Base-by-base conservation (phyloP, 2,888 invertebrate species). In the Corythucha ciliata region DNA sequence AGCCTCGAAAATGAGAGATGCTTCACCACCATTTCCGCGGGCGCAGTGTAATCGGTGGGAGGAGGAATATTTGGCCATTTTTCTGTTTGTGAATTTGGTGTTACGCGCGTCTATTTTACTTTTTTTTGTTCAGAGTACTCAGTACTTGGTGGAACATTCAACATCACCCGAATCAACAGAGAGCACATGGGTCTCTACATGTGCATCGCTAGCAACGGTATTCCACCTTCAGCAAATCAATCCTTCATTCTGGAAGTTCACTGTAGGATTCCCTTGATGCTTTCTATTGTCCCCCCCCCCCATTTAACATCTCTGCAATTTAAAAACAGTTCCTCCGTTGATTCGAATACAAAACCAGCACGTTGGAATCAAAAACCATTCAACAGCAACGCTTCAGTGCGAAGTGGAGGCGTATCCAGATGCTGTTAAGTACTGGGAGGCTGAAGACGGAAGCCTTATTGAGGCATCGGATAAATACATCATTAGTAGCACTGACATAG, bases 361-460 rank as follows among this genome's bases (percentile, higher is more conserved):
- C 64, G 77, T 88, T 48, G 82, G 81, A 42, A 81, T 80, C 0
- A 73, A 76, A 34, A 80, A 80, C 62, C 82, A 82, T 57, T 74
- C 75, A 36, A 78, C 76, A 2, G 85, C 79, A 1, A 74, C 77
- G 33, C 70, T 90, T 33, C 85, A 87, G 66, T 91, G 91, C 65
- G 83, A 85, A 69, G 80, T 89, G 21, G 90, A 92, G 71, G 88
- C 89, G 0, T 90, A 81, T 69, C 91, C 91, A 0, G 83, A 85
- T 62, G 82, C 90, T 1, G 77, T 87, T 1, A 75, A 83, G 45
- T 88, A 87, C 61, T 92, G 92, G 92, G 86, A 89, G 64, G 74
- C 79, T 14, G 74, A 75, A 3, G 83, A 87, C 61, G 87, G 85
- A 2, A 72, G 80, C 24, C 75, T 85, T 7, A 68, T 90, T 6